Evolutionary conservation across 2,888 invertebrate genomes (phyloP), one percentile per base, ranked within the genome.

Genomic region (Tiphia femorata): DNA sequence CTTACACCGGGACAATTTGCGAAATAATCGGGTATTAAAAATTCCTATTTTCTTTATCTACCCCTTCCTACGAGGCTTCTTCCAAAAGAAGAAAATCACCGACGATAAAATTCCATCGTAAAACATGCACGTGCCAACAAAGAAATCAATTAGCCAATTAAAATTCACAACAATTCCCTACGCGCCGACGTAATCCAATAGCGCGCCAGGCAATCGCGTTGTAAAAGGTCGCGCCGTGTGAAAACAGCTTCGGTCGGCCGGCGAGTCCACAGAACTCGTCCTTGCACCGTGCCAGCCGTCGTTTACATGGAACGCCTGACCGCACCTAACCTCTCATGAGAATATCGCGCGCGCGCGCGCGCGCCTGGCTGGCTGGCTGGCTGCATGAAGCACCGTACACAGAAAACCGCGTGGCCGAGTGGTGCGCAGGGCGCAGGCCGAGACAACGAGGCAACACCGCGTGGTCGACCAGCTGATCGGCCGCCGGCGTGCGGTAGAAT

Each of bases 401-500:
- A 62, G 65, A 72, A 59, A 66, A 74, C 72, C 75, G 68, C 75
- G 74, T 75, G 75, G 74, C 53, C 49, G 55, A 20, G 48, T 14
- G 44, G 20, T 48, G 64, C 63, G 52, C 57, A 68, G 33, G 38
- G 71, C 62, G 67, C 62, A 65, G 58, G 51, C 58, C 80, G 82
- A 64, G 59, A 56, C 61, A 71, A 63, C 72, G 67, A 70, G 69
- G 73, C 77, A 73, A 72, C 75, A 67, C 75, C 76, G 77, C 72
- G 82, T 83, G 82, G 84, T 85, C 77, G 84, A 80, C 81, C 85
- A 85, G 85, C 85, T 83, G 89, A 89, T 89, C 87, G 88, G 87
- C 86, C 88, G 87, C 87, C 88, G 88, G 88, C 89, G 88, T 89
- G 89, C 88, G 89, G 86, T 86, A 86, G 83, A 85, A 86, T 85